Evolutionary conservation across 1,140 invertebrate species (phyloP).

Genomic region (Aplysia californica): DNA sequence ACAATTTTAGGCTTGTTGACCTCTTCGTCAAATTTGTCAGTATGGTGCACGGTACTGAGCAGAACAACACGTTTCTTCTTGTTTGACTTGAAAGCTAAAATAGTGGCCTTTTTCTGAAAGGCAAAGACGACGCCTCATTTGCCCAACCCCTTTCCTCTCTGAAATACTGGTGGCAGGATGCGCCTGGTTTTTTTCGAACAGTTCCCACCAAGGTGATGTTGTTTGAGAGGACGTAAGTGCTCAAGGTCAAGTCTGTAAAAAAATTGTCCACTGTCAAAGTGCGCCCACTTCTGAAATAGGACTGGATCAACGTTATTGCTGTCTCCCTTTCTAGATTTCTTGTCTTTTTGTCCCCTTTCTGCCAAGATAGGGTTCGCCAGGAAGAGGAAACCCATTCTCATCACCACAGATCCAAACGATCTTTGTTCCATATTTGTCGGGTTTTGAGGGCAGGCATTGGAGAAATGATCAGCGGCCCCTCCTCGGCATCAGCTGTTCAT

Average conservation of each 20-base stretch:
- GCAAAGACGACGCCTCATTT: constrained; percentile 19
- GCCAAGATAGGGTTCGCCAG: constrained; percentile 21
- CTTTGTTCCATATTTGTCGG: constrained; percentile 69
- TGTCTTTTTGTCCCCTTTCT: constrained; percentile 12
- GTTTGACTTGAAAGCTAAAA: constrained; percentile 52
- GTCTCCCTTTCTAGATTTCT: constrained; percentile 7
- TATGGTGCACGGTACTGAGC: constrained; percentile 59
- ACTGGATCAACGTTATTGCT: constrained; percentile 8
- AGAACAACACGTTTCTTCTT: constrained; percentile 59
- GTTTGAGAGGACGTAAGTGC: constrained; percentile 8
- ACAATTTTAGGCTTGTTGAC: constrained; percentile 65
- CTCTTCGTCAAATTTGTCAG: constrained; percentile 27
- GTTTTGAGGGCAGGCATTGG: constrained; percentile 68
- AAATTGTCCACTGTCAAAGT: constrained; percentile 35
- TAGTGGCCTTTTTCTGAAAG: constrained; percentile 41
- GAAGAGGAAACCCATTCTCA: constrained; percentile 23
- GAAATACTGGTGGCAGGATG: constrained; percentile 24
- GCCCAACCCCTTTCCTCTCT: no score
- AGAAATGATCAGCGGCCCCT: constrained; percentile 46
- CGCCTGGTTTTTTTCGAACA: constrained; percentile 2
- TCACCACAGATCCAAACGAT: constrained; percentile 36
- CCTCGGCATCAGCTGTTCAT: constrained; percentile 54
- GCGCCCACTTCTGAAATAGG: constrained; percentile 21
- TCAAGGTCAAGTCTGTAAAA: constrained; percentile 12
- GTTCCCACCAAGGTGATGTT: constrained; percentile 23